Conservation (phyloP, 2,888 invertebrate genomes). For the Drepana falcataria region DNA sequence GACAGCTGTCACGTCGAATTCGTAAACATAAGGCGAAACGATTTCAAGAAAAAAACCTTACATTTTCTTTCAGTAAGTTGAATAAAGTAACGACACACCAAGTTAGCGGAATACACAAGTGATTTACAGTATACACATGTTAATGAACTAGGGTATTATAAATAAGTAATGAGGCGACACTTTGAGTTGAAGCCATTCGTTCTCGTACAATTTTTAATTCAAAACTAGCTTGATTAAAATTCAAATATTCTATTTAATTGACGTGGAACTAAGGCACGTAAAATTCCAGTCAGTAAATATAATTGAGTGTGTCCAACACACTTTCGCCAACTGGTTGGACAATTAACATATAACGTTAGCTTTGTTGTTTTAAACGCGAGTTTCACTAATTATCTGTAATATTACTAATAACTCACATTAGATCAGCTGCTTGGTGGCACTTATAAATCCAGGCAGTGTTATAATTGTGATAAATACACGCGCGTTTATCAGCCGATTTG, state of each 20-base stretch:
- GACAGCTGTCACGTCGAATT: too few relatives aligned
- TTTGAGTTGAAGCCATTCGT: too few relatives aligned
- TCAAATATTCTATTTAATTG: not conserved
- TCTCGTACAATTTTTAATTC: too few relatives aligned
- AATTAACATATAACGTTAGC: not conserved
- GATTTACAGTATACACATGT: not conserved
- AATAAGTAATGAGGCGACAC: too few relatives aligned
- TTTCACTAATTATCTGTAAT: not conserved
- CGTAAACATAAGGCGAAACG: too few relatives aligned
- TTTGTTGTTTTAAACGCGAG: not conserved
- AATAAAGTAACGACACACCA: not conserved
- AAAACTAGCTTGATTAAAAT: too few relatives aligned
- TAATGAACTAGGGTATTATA: too few relatives aligned
- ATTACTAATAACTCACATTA: constrained; percentile 12
- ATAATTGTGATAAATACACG: constrained; percentile 9
- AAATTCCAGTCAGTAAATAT: not conserved
- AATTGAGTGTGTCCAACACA: constrained; percentile 4
- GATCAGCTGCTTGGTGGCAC: constrained; percentile 13
- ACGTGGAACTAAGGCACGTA: not conserved
- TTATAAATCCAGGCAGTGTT: constrained; percentile 4
- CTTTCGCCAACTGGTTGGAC: constrained; percentile 10
- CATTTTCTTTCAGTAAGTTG: too few relatives aligned
- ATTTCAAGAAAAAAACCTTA: too few relatives aligned
- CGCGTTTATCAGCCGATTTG: constrained; percentile 27
- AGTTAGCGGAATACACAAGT: not conserved